Percentiles rank a stretch among this genome's conserved stretches.
Conservation (phyloP, 2,888 invertebrate genomes). For the Macropis europaea region DNA sequence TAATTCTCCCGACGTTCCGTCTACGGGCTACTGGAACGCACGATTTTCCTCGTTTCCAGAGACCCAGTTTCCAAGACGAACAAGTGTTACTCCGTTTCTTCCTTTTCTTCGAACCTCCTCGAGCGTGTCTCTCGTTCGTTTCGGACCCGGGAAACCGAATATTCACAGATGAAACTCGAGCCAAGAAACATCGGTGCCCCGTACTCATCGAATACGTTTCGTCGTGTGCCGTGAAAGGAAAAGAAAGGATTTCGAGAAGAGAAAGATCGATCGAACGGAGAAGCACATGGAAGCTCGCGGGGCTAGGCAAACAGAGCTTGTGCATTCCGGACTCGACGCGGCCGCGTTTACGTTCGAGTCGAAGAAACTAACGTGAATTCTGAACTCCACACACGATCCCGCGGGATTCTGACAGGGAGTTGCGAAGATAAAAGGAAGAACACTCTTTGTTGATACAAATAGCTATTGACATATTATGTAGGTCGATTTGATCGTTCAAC, state of each 20-base stretch:
- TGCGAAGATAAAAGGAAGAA: not conserved
- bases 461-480: no score
- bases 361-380: constrained; percentile 26
- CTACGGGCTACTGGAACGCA: not conserved
- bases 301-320: constrained; percentile 52
- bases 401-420: not conserved
- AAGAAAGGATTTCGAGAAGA: not conserved
- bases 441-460: no score
- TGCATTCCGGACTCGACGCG: constrained; percentile 47
- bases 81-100: constrained; percentile 6
- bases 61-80: constrained; percentile 17
- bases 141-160: constrained; percentile 31
- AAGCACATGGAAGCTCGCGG: constrained; percentile 4
- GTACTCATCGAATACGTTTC: constrained; percentile 37
- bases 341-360: constrained; percentile 55
- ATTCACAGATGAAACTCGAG: constrained; percentile 48
- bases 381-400: not conserved
- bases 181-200: constrained; percentile 40
- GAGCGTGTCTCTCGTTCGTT: constrained; percentile 20
- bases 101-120: constrained; percentile 16
- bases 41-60: constrained; percentile 12
- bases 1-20: constrained; percentile 8
- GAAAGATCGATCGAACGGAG: constrained; percentile 2
- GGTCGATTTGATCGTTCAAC: no score
- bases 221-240: constrained; percentile 14